Conservation (phyloP, 2,113 vertebrate species). For the Pontoporia blainvillei region DNA sequence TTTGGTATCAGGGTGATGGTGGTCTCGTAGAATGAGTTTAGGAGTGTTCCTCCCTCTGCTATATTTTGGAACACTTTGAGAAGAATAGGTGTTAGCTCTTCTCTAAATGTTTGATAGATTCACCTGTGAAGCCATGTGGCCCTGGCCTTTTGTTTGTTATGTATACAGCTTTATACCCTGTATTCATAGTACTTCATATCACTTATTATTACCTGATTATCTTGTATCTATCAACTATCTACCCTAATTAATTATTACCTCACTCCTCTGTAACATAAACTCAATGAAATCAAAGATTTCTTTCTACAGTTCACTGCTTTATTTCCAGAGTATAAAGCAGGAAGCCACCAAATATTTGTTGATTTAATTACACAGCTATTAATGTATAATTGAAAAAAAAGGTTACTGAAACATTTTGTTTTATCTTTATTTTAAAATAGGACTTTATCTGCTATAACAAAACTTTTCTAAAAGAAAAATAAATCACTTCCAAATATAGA, state of each 20-base stretch:
- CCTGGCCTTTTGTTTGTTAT: too few relatives aligned
- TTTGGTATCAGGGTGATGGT: too few relatives aligned
- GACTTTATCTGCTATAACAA: background rate
- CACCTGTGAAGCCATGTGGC: too few relatives aligned
- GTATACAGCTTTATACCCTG: background rate
- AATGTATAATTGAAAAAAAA: background rate
- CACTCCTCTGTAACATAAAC: background rate
- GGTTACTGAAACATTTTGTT: background rate
- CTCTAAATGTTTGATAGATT: too few relatives aligned
- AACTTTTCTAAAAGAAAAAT: slow-evolving; percentile 30
- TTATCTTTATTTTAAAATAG: background rate
- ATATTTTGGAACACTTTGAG: too few relatives aligned
- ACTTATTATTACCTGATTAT: background rate
- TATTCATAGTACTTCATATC: background rate
- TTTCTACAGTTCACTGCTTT: background rate
- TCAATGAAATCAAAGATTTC: background rate
- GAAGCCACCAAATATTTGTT: background rate
- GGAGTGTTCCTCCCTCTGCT: too few relatives aligned
- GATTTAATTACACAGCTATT: background rate
- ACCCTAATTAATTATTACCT: background rate
- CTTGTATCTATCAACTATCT: background rate
- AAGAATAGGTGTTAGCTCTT: too few relatives aligned
- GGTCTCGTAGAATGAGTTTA: too few relatives aligned
- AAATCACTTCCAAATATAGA: background rate
- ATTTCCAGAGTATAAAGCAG: background rate